Percentiles rank a stretch among this genome's conserved stretches.
These are phyloP conservation scores for Spinus olivaceus DNA, from an alignment of 2,797 vertebrate genomes.

Conservation along the genomic window DNA sequence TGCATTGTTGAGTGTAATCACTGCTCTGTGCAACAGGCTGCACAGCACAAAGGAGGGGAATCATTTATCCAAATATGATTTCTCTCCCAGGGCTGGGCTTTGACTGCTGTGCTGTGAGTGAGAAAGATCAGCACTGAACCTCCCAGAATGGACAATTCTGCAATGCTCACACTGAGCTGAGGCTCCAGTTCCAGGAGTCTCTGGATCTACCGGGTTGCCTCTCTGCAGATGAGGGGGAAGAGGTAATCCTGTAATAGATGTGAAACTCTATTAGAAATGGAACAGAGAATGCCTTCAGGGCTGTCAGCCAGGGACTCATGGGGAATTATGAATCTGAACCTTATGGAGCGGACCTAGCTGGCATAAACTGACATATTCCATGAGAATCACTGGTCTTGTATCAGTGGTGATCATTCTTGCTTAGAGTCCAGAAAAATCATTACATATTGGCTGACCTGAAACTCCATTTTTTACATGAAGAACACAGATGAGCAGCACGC, in stretches of 20 bases:
- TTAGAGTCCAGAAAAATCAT: background rate
- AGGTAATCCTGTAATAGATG: background rate
- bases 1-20: conserved; percentile 56
- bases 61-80: background rate
- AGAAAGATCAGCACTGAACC: conserved; percentile 10
- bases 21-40: conserved; percentile 37
- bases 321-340: background rate
- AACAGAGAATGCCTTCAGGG: background rate
- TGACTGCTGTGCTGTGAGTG: background rate
- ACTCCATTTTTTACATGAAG: background rate
- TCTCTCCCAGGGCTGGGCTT: conserved; percentile 27
- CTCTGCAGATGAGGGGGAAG: background rate
- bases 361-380: background rate
- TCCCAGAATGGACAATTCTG: background rate
- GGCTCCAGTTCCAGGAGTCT: accelerated
- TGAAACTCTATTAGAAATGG: background rate
- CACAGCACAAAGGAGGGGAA: conserved; percentile 22
- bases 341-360: background rate
- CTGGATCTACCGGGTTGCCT: background rate
- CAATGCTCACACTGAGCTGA: background rate
- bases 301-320: background rate
- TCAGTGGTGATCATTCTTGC: background rate
- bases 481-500: background rate
- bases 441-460: background rate
- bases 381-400: background rate